These are phyloP conservation scores for Gallinago jamesoni DNA, from an alignment of 2,113 vertebrate genomes.

Conservation along the genomic window DNA sequence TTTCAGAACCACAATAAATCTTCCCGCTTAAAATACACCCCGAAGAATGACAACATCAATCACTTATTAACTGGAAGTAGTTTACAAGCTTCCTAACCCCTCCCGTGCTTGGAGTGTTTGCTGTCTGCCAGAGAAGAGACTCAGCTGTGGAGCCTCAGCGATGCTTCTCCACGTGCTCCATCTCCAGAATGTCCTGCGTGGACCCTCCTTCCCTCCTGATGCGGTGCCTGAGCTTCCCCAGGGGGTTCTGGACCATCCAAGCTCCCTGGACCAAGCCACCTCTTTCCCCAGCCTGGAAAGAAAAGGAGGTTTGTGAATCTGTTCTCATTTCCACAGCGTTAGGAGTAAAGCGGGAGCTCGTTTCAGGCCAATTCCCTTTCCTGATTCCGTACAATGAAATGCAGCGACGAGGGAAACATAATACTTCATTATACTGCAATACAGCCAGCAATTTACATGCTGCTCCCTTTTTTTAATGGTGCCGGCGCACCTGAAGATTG, in stretches of 20 bases:
- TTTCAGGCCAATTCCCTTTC: neutral
- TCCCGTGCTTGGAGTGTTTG: neutral
- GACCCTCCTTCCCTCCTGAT: neutral
- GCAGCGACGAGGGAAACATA: neutral
- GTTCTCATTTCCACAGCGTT: fast-evolving
- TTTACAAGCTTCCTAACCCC: neutral
- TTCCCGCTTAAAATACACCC: neutral
- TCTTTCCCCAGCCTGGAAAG: neutral
- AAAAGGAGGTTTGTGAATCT: neutral
- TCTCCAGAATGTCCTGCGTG: neutral
- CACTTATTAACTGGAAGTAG: neutral
- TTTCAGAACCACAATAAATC: neutral
- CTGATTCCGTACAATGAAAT: neutral
- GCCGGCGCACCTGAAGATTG: neutral
- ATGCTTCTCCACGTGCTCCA: fast-evolving
- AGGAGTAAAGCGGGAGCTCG: neutral
- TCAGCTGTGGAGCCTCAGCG: fast-evolving
- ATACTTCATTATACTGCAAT: neutral
- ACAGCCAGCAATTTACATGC: neutral
- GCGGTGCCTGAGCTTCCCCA: neutral
- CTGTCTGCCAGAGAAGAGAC: neutral
- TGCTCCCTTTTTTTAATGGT: neutral
- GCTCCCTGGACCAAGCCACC: neutral
- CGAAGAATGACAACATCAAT: neutral
- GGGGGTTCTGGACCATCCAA: neutral